Base-by-base conservation (phyloP, 2,113 vertebrate species). In the Lepus europaeus region DNA sequence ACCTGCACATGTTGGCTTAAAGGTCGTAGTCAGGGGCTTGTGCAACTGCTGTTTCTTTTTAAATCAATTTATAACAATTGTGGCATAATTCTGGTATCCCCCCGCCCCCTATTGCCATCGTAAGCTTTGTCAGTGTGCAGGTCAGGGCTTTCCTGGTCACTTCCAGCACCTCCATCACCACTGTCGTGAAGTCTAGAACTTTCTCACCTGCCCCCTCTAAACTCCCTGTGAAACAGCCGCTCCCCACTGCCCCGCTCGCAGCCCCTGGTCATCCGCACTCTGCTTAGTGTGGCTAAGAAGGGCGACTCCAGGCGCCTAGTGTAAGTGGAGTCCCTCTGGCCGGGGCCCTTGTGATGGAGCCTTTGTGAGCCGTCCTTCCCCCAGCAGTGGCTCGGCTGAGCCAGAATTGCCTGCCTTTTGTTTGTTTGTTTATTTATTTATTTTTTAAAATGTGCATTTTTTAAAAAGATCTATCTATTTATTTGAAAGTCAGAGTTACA, bases 241-340 rank as follows among this genome's bases (percentile, higher is more conserved):
- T 49, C 53, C 36, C 10, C 22, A 0, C 7, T 5, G 2, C 6
- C 14, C 1, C 1, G 56, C n/a, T 2, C n/a, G 23, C 3, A 17
- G 63, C 16, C n/a, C 76, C 49, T 39, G 31, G 27, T 23, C 13
- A 8, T 17, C n/a, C 2, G 16, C 17, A 0, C 9, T 51, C 25
- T 9, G 11, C 16, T 23, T 91, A 23, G 39, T 1, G 11, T 51
- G 53, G 31, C 20, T 12, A 0, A 9, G 78, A 73, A 11, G 53
- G 66, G 29, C 63, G 3, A 1, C 22, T 25, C 27, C 1, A 13
- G 61, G 51, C 5, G 9, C 27, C 59, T 64, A 22, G 3, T 4
- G 0, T 2, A 6, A 29, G 0, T 17, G 36, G 16, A 27, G 10
- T 6, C 4, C 4, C 3, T 17, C 9, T 9, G 7, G 6, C 2